Conservation (phyloP, 1,140 invertebrate genomes). For the Philotrypesis tridentata region DNA sequence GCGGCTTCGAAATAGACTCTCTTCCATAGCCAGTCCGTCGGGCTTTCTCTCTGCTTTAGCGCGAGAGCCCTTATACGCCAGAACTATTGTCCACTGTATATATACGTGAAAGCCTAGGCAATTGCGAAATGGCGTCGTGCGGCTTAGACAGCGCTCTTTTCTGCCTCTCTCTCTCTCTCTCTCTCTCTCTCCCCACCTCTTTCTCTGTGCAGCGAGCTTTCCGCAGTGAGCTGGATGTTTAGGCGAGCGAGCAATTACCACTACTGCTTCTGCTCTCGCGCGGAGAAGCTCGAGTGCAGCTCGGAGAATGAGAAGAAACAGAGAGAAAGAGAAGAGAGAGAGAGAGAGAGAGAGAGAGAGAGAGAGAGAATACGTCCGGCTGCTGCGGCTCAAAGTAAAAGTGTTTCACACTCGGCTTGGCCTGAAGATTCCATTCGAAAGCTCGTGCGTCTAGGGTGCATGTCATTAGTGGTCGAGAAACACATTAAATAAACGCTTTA, state of each 20-base stretch:
- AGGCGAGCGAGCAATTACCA: slow-evolving; percentile 32
- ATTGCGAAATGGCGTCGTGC: slow-evolving; percentile 1
- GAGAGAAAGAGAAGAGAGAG: no score
- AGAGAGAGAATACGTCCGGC: neutral
- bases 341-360: neutral
- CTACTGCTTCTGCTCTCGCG: neutral
- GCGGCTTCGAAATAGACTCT: slow-evolving; percentile 27
- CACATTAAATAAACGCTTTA: slow-evolving; percentile 25
- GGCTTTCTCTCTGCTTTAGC: neutral
- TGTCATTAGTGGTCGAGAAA: slow-evolving; percentile 49
- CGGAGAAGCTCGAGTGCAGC: neutral
- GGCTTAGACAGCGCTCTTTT: neutral
- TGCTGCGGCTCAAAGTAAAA: slow-evolving; percentile 49
- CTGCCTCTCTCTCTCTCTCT: no score
- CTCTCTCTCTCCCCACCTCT: no score
- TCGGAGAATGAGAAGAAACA: neutral
- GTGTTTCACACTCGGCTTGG: slow-evolving; percentile 52
- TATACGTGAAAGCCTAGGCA: slow-evolving; percentile 1
- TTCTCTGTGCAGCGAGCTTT: neutral
- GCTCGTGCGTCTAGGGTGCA: slow-evolving; percentile 47
- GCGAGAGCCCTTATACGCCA: neutral
- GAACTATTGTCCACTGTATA: neutral
- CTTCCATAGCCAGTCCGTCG: neutral
- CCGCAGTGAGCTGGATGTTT: neutral
- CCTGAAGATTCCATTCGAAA: slow-evolving; percentile 44